Base-by-base conservation (phyloP, 2,888 invertebrate genomes). In the Amiota minor region DNA sequence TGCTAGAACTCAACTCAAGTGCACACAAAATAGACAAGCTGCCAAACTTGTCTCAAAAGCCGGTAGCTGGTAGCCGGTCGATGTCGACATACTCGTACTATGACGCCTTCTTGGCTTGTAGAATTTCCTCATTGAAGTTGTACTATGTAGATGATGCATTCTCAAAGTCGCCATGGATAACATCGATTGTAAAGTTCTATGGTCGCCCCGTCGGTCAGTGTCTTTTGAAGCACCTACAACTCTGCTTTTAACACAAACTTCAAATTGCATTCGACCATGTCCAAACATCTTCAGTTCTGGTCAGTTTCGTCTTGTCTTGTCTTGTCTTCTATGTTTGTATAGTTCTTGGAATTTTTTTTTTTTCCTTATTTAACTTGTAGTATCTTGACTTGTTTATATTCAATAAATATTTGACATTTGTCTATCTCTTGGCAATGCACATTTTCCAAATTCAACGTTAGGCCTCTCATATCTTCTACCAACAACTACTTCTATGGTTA, bases 381-480 rank as follows among this genome's bases (percentile, higher is more conserved):
- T 35, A 35, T 35, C 35, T 35, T 35, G 35, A 35, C 70, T 75
- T 85, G 83, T 86, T 86, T 84, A 77, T 82, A 80, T 83, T 86
- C 82, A 84, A 84, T 84, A 84, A 84, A 84, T 84, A 84, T 84
- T 84, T 84, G 84, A 86, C 84, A 84, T 84, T 86, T 84, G 84
- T 84, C 84, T 84, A 85, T 69, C 18, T 53, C 50, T 6, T n/a
- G 16, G 2, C 18, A 20, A 18, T 81, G 83, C 81, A 80, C 81
- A 81, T 74, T 84, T 79, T 35, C 76, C 76, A 74, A 74, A 77
- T 73, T 83, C 72, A 49, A 69, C 65, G 53, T 23, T 23, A 23
- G 1, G 23, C 3, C 35, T 35, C 81, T 75, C 79, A 80, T 71
- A 81, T 75, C 74, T 75, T 35, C 45, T 45, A 14, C 47, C 70